These are phyloP conservation scores for Neosilurus mollespiculum DNA, from an alignment of 2,797 vertebrate species.

Conservation along the genomic window DNA sequence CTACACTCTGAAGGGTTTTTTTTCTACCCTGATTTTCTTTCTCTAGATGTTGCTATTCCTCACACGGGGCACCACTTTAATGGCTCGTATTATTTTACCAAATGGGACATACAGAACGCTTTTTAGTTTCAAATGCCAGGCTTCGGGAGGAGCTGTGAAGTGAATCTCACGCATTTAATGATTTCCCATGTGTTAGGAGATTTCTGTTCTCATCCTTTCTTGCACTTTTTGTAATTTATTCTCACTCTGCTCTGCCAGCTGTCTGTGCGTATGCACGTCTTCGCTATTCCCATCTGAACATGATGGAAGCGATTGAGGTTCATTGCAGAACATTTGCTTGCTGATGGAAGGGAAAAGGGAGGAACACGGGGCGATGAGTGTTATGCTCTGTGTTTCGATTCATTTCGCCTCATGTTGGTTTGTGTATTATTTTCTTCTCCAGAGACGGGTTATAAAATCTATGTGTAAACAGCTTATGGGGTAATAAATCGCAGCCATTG, in stretches of 20 bases:
- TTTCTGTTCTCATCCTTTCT: conserved; percentile 17
- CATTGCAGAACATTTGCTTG: conserved; percentile 21
- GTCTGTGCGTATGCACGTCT: not conserved
- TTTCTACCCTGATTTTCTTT: not conserved
- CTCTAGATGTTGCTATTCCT: not conserved
- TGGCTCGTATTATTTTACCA: conserved; percentile 14
- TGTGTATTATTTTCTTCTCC: conserved; percentile 42
- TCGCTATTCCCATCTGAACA: conserved; percentile 26
- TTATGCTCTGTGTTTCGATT: conserved; percentile 5
- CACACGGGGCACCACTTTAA: not conserved
- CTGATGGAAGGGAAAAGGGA: conserved; percentile 20
- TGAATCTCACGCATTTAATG: conserved; percentile 30
- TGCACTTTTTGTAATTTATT: conserved; percentile 20
- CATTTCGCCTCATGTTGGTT: conserved; percentile 13
- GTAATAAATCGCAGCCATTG: conserved; percentile 56
- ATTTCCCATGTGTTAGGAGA: conserved; percentile 27
- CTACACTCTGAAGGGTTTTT: not conserved
- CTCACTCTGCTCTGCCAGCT: conserved; percentile 23
- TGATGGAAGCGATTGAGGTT: conserved; percentile 26
- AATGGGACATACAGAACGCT: conserved; percentile 7
- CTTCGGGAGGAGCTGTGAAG: conserved; percentile 14
- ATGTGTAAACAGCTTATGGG: conserved; percentile 61
- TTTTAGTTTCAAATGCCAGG: not conserved
- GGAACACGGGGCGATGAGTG: not conserved
- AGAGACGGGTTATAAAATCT: conserved; percentile 59